Percentiles rank a stretch among this genome's conserved stretches.
Conservation (phyloP, 2,113 vertebrate species). For the Lampris megalopsis region DNA sequence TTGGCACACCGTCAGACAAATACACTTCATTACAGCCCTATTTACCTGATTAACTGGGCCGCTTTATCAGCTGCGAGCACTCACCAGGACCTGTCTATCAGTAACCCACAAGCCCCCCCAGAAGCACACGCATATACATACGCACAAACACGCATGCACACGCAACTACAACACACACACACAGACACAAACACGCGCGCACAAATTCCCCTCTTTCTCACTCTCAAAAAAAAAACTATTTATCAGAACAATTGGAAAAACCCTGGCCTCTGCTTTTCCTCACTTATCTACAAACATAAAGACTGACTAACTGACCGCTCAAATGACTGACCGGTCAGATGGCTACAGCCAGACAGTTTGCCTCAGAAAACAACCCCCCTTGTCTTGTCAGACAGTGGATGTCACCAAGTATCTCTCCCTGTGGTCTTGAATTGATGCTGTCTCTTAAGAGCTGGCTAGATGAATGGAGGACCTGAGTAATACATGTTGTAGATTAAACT, state of each 20-base stretch:
- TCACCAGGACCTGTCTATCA: conserved; percentile 51
- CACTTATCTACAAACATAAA: conserved; percentile 33
- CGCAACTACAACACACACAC: background rate
- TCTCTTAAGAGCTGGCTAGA: conserved; percentile 47
- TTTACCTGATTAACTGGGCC: conserved; percentile 78
- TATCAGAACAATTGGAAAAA: background rate
- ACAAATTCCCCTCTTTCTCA: background rate
- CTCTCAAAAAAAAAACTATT: background rate
- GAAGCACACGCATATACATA: conserved; percentile 26
- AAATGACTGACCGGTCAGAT: conserved; percentile 21
- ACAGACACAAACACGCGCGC: background rate
- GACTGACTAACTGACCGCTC: conserved; percentile 20
- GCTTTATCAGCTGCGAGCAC: conserved; percentile 68
- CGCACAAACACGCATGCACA: conserved; percentile 1
- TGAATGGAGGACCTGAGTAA: conserved; percentile 40
- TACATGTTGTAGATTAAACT: conserved; percentile 21
- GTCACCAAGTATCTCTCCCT: conserved; percentile 62
- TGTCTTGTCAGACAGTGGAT: conserved; percentile 22
- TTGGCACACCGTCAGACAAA: conserved; percentile 68
- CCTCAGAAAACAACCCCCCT: conserved; percentile 5
- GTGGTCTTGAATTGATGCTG: conserved; percentile 61
- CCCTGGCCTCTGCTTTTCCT: too few relatives aligned
- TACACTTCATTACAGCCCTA: conserved; percentile 76
- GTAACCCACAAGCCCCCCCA: conserved; percentile 19
- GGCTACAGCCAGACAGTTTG: conserved; percentile 21